Base-by-base conservation (phyloP, 2,888 invertebrate genomes). In the Drosophila sordidula region DNA sequence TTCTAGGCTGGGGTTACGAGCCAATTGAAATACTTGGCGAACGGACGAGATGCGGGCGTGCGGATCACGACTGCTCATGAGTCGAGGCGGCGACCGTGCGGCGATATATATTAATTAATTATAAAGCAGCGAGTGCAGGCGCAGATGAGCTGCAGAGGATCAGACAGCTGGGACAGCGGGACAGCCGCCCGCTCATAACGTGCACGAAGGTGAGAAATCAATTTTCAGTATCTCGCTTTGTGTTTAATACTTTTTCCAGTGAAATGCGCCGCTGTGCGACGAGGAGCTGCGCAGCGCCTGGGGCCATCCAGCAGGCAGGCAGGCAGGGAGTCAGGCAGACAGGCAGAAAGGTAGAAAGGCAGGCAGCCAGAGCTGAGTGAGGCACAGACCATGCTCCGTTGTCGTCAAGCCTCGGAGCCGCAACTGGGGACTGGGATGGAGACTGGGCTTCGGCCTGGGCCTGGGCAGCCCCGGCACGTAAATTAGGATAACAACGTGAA, bases 401-500 rank as follows among this genome's bases (percentile, higher is more conserved):
- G 68, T 68, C 42, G 68, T 68, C 68, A 59, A 67, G 64, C 38
- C 55, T 6, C 52, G 41, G 32, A 36, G 45, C 38, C 34, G 18
- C 34, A 49, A 45, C 54, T 18, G 25, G 25, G 41, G 38, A 9
- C 47, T 14, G 32, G 12, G 25, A 6, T 45, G 52, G 34, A n/a
- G 26, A 16, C 25, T 50, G 46, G 32, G 56, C 34, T 50, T 58
- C 49, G 34, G 65, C 36, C 49, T 45, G 41, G 18, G 16, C 14
- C 32, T 64, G 81, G 76, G 68, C 72, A 70, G 70, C 81, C 51
- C 66, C 71, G 75, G 89, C 89, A 90, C 90, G 90, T 90, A 90
- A 90, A 90, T 90, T 90, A 90, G 90, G 90, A 90, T 90, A 90
- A 90, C 90, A 89, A 90, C 87, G 90, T 90, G 89, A 80, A 89